These are phyloP conservation scores for Neodiprion lecontei DNA, from an alignment of 1,140 invertebrate species.

Conservation along the genomic window DNA sequence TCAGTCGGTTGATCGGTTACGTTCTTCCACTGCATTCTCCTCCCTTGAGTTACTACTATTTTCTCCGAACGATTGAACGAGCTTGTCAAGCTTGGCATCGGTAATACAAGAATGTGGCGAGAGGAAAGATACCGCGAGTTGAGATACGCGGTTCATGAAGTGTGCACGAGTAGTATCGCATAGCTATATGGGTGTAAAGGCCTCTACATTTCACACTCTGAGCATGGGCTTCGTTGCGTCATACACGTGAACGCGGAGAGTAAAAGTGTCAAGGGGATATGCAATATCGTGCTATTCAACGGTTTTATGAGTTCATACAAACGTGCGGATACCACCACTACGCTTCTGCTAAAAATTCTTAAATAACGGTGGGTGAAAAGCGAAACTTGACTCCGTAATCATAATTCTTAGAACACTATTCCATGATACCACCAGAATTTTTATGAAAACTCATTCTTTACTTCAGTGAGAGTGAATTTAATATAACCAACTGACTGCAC, in stretches of 20 bases:
- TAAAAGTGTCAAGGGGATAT: conserved; percentile 4
- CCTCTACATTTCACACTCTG: not conserved
- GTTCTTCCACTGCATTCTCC: too few relatives aligned
- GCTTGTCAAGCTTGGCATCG: too few relatives aligned
- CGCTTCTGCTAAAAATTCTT: conserved; percentile 2
- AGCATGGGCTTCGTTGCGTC: not conserved
- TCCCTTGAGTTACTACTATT: too few relatives aligned
- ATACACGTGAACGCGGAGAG: not conserved
- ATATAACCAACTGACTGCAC: not conserved
- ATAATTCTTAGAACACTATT: conserved; percentile 6
- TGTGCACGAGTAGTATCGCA: not conserved
- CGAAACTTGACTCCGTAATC: conserved; percentile 14
- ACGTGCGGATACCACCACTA: conserved; percentile 4
- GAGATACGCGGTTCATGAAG: not conserved
- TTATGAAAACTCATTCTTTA: conserved; percentile 14
- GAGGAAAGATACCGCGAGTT: not conserved
- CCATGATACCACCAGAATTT: not conserved
- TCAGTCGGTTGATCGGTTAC: too few relatives aligned
- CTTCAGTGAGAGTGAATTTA: not conserved
- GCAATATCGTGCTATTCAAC: conserved; percentile 9
- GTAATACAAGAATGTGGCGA: too few relatives aligned
- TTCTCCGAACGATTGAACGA: too few relatives aligned
- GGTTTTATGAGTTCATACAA: conserved; percentile 6
- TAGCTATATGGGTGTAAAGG: not conserved
- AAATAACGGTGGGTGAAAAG: conserved; percentile 12